A percentile compares a stretch with the other conserved stretches of the same genome.
Conservation (phyloP, 2,888 invertebrate genomes). For the Sacculina carcini region DNA sequence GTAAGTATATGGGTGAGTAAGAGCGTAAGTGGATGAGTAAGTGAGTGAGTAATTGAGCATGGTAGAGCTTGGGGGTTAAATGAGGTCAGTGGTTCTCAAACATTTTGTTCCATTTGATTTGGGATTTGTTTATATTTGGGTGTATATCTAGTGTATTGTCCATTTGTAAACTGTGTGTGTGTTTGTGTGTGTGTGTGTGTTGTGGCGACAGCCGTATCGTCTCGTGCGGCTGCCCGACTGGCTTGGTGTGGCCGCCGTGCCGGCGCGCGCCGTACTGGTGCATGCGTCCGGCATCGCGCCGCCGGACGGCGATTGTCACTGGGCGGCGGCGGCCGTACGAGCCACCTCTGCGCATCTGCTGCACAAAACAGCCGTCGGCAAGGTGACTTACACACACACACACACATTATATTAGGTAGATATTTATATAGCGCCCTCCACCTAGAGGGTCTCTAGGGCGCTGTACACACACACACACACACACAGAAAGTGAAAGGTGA, state of each 20-base stretch:
- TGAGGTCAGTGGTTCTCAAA: too few species aligned
- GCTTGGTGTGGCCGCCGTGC: constrained; percentile 19
- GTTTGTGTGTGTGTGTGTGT: too few species aligned
- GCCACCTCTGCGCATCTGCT: constrained; percentile 17
- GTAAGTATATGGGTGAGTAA: not conserved
- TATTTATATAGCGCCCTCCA: too few species aligned
- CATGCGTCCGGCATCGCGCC: constrained; percentile 27
- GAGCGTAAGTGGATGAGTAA: not conserved
- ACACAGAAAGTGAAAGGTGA: too few species aligned
- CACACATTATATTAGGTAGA: too few species aligned
- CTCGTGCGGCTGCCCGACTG: constrained; percentile 23
- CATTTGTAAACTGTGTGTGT: too few species aligned
- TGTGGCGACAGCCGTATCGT: constrained; percentile 15
- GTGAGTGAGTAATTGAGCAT: not conserved
- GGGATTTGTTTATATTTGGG: too few species aligned
- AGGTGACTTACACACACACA: too few species aligned
- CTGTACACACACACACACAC: too few species aligned
- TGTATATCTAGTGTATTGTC: too few species aligned
- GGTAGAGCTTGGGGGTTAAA: not conserved
- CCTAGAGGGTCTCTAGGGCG: too few species aligned
- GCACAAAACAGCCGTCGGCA: not conserved
- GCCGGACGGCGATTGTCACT: constrained; percentile 27
- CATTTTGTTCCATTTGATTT: too few species aligned
- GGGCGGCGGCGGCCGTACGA: constrained; percentile 25
- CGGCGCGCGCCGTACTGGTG: constrained; percentile 26